Evolutionary conservation across 2,888 invertebrate genomes (phyloP).

Genomic region (Dugesia japonica): DNA sequence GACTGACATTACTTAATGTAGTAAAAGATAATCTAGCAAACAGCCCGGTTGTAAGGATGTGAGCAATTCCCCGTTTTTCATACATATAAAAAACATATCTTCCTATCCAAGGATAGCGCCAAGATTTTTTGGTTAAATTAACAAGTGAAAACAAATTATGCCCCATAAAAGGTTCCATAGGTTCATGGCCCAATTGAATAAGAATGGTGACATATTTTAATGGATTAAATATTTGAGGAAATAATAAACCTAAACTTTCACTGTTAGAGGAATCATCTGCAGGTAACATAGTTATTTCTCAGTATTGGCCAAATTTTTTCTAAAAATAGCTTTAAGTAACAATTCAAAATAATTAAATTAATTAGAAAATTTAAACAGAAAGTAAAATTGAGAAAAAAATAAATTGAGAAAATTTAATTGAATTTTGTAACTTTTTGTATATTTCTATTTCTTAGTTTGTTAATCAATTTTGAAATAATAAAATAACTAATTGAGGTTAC

Average conservation of each 20-base stretch:
- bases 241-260: not conserved
- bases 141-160: conserved; percentile 23
- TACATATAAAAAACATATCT: conserved; percentile 20
- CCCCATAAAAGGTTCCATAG: not conserved
- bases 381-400: too few relatives aligned
- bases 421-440: too few relatives aligned
- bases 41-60: conserved; percentile 23
- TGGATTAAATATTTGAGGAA: conserved; percentile 15
- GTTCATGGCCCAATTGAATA: conserved; percentile 27
- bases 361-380: too few relatives aligned
- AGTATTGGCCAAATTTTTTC: too few relatives aligned
- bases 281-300: not conserved
- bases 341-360: too few relatives aligned
- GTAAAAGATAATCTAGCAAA: not conserved
- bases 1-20: not conserved
- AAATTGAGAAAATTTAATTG: too few relatives aligned
- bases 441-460: too few relatives aligned
- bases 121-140: not conserved
- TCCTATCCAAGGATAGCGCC: conserved; percentile 24
- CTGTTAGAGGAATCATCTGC: not conserved
- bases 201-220: conserved; percentile 3
- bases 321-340: too few relatives aligned
- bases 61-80: not conserved
- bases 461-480: too few relatives aligned
- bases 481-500: too few relatives aligned